These are phyloP conservation scores for Tragopan temminckii DNA, from an alignment of 2,797 vertebrate species.

Conservation along the genomic window DNA sequence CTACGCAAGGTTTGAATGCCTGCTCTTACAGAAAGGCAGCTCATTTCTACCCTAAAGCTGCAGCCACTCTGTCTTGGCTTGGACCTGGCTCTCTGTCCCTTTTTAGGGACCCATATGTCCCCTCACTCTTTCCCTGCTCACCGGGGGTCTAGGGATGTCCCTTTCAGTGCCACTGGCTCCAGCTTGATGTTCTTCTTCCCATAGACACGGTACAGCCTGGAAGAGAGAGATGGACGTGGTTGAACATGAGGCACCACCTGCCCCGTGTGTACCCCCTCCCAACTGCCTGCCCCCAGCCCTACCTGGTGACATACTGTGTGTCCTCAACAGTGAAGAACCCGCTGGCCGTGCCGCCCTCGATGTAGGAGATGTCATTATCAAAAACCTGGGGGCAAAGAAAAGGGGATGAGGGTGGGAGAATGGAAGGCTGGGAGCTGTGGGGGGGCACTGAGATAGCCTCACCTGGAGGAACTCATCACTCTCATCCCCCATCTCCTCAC, in stretches of 20 bases:
- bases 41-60: not conserved
- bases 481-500: constrained; percentile 99
- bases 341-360: constrained; percentile 95
- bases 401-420: not conserved
- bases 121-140: constrained; percentile 55
- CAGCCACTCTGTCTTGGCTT: not conserved
- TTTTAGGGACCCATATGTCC: no score
- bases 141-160: constrained; percentile 93
- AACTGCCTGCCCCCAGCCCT: not conserved
- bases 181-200: constrained; percentile 95
- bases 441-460: rapidly evolving
- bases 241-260: not conserved
- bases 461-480: constrained; percentile 96
- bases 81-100: not conserved
- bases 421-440: not conserved
- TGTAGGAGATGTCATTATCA: constrained; percentile 94
- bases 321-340: constrained; percentile 98
- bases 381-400: constrained; percentile 86
- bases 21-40: not conserved
- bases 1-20: not conserved
- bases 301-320: constrained; percentile 89
- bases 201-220: constrained; percentile 93
- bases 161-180: constrained; percentile 92
- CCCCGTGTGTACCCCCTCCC: not conserved
- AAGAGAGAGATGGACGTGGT: not conserved